Evolutionary conservation across 2,888 invertebrate genomes (phyloP), one percentile per base, ranked within the genome.

Genomic region (Cheilosia urbana): DNA sequence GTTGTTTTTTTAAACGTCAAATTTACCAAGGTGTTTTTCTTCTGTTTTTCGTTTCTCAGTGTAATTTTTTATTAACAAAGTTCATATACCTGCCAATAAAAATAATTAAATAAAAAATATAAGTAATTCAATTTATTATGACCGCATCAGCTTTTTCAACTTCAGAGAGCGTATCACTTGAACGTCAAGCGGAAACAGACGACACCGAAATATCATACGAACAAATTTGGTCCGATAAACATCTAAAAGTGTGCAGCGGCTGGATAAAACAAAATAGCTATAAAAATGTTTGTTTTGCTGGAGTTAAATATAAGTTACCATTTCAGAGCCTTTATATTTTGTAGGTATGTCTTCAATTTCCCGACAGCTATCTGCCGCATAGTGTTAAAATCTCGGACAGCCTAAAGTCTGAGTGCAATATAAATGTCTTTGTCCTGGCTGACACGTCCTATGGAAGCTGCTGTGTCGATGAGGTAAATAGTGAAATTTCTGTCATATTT

Each of bases 391-490:
- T 98, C 78, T 95, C 95, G 78, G 93, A 94, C 45, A 93, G 94
- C 89, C 91, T 95, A 5, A 93, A 93, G 83, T 90, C 91, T 27
- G 60, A 87, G 15, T 87, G 88, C 24, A 92, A 93, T 66, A 91
- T 92, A 1, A 94, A 95, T 89, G 93, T 96, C 1, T 98, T 96
- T 89, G 95, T 98, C 88, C 93, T 98, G 72, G 98, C 96, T 2
- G 98, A 98, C 90, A 98, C 98, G 9, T 96, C 97, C 0, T 98
- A 97, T 92, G 98, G 97, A 88, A 98, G 97, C 94, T 96, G 90
- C 84, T 90, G 94, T 92, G 92, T 91, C 13, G 91, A 91, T 87
- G 91, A 91, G 75, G 90, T 90, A 85, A 55, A 40, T 51, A 49
- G 9, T 68, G 4, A 17, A 24, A 27, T 2, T 2, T 30, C 11